Base-by-base conservation (phyloP, 2,113 vertebrate species). In the Myotis davidii region DNA sequence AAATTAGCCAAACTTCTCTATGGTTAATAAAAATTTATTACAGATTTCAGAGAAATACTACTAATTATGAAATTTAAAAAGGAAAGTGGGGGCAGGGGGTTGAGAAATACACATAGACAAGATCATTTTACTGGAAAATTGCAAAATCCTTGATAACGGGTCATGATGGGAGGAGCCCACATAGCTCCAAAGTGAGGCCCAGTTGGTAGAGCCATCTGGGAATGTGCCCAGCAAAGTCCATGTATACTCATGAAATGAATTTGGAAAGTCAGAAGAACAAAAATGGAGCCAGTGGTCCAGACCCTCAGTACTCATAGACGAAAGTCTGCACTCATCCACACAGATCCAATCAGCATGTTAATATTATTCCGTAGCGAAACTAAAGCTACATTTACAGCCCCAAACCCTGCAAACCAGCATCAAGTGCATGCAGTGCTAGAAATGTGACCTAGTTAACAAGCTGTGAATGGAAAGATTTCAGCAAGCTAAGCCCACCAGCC, bases 1-100 rank as follows among this genome's bases (percentile, higher is more conserved):
- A 92, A 92, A 97, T 97, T 97, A 97, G 96, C 88, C 96, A 97
- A 77, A 88, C 88, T 96, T 87, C 78, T 95, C 94, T 90, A 85
- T 4, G 23, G n/a, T 56, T 56, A 95, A 94, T 4, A 97, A 61
- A 94, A 94, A 95, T 56, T 50, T 52, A 93, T 93, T 91, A 94
- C 90, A 96, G 87, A 88, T 94, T 97, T 72, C 91, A 91, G 39
- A 96, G 52, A 50, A 85, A 61, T 64, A 67, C 25, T 87, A 52
- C 64, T 85, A 89, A 21, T 85, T 65, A 25, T 69, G 5, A 77
- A 72, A 42, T 29, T 39, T 12, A 39, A 67, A 69, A 48, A 70
- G 76, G 10, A 34, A 70, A 54, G 34, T 65, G 29, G 13, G 64
- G 74, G 29, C 25, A 45, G 4, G 42, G 85, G 85, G 2, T 64